Evolutionary conservation across 2,113 vertebrate genomes (phyloP), one percentile per base, ranked within the genome.

Genomic region (human): DNA sequence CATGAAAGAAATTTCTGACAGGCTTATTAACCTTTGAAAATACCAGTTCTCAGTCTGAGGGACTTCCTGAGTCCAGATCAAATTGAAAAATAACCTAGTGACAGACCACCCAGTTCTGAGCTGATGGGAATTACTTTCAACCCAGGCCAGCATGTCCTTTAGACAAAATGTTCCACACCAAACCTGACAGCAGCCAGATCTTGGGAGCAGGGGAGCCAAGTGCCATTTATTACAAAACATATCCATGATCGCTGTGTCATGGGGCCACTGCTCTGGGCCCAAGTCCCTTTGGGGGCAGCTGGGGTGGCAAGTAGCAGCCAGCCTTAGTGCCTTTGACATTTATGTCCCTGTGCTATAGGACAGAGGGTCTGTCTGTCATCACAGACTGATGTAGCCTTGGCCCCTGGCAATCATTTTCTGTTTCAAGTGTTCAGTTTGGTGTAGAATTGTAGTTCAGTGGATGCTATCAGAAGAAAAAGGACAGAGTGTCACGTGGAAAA

Each of bases 161-260:
- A 95, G 94, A 97, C 96, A 98, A 92, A 98, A 97, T 79, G 95
- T 98, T 98, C 93, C 93, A 96, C 55, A 90, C 96, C 88, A 93
- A 88, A 20, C 66, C 87, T 83, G 78, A 76, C 94, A 95, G 94
- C 83, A 50, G 76, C 90, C 89, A 68, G 89, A 94, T 90, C 96
- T 66, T 5, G 27, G 52, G 57, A 98, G 81, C 9, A 79, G 95
- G 70, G 55, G 50, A 98, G 96, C 16, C 81, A 97, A 87, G 83
- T 25, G 81, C 75, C 76, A 17, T 88, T 90, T 97, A 50, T 93
- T 66, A 73, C 43, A 93, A 79, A 72, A 91, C 81, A 45, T 82
- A 97, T 80, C 83, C 96, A 1, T 6, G 3, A 10, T 38, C 75
- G n/a, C 79, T 59, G 43, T 72, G 82, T 32, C 0, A 10, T 3